Base-by-base conservation (phyloP, 1,140 invertebrate genomes). In the Drosophila subpulchrella region DNA sequence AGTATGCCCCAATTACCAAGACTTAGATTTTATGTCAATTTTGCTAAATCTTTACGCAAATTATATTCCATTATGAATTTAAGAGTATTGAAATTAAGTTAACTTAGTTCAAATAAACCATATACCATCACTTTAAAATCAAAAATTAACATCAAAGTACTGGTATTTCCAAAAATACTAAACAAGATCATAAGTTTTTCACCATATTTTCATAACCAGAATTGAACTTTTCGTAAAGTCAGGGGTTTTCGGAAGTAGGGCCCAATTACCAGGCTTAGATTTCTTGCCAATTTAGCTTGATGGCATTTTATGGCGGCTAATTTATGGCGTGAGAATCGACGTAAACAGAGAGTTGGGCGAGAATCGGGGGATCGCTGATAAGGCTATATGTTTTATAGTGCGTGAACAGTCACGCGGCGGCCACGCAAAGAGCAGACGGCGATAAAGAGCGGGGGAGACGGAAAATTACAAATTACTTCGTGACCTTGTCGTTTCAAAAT, bases 371-470 rank as follows among this genome's bases (percentile, higher is more conserved):
- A 36, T 27, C 24, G 44, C 30, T 58, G 67, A 71, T 71, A 71
- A 68, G 11, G 2, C 27, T 15, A 44, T 54, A 7, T 66, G 15
- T 11, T 15, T 27, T 65, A 46, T 47, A n/a, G 56, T 65, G 65
- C 65, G 65, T 68, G 65, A 66, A 68, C 57, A 50, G 75, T 78
- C 66, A 78, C 67, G 76, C 66, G 58, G 59, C 67, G 59, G 67
- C 32, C 67, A 78, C 76, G 75, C 78, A 53, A 50, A 55, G n/a
- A n/a, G 54, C 36, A 58, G 34, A 55, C 27, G 12, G 41, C 1
- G 53, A 32, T 32, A 32, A 34, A 32, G 15, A 44, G 20, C 47
- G 47, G 41, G 51, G 15, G 42, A 38, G n/a, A 62, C 6, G 50
- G 50, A 51, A 34, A 42, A 44, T n/a, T 44, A 48, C n/a, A 17